Evolutionary conservation across 2,888 invertebrate genomes (phyloP).

Genomic region (Scaptomyza flava): DNA sequence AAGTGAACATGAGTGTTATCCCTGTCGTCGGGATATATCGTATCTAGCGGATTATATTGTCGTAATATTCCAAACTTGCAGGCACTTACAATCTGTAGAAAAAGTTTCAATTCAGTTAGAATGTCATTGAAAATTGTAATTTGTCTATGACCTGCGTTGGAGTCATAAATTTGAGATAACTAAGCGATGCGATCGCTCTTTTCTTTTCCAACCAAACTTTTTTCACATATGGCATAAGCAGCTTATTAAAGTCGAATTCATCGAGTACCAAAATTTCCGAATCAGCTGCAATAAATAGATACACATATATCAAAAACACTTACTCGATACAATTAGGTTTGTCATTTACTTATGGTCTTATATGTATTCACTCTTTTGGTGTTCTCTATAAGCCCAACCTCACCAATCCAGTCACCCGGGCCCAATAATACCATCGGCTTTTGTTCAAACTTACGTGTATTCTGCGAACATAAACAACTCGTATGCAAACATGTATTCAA

Average conservation of each 20-base stretch:
- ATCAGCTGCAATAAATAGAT: constrained; percentile 81
- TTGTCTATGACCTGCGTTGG: constrained; percentile 62
- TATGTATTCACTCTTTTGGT: constrained; percentile 60
- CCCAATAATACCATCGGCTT: constrained; percentile 70
- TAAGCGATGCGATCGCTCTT: constrained; percentile 69
- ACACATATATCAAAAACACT: neutral
- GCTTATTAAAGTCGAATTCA: constrained; percentile 86
- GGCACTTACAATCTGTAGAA: constrained; percentile 60
- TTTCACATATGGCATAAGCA: constrained; percentile 73
- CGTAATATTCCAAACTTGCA: constrained; percentile 75
- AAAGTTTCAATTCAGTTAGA: neutral
- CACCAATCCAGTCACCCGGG: constrained; percentile 81
- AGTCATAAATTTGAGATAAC: constrained; percentile 79
- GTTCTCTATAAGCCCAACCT: constrained; percentile 73
- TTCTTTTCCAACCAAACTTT: constrained; percentile 81
- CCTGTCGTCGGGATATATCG: constrained; percentile 79
- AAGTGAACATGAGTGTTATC: constrained; percentile 79
- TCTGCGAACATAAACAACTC: constrained; percentile 6
- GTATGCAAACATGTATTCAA: constrained; percentile 14
- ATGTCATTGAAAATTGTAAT: too few species aligned
- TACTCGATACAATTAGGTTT: too few species aligned
- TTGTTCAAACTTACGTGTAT: constrained; percentile 35
- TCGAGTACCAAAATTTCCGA: constrained; percentile 88
- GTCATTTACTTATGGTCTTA: constrained; percentile 43
- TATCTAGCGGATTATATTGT: constrained; percentile 80